Evolutionary conservation across 2,888 invertebrate species (phyloP).

Genomic region (Trachelus iudaicus): DNA sequence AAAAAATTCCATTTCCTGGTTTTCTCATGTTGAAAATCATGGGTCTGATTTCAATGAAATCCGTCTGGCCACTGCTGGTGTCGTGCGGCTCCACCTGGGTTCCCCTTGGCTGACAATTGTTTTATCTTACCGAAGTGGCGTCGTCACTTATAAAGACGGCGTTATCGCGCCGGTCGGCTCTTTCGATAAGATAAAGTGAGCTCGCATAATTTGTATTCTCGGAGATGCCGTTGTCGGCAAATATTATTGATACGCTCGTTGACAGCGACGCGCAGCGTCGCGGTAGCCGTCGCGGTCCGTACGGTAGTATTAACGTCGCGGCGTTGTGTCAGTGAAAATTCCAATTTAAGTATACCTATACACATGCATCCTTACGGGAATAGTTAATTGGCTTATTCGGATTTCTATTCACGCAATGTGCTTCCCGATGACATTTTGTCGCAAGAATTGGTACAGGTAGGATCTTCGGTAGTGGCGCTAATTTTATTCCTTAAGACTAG

Average conservation of each 20-base stretch:
- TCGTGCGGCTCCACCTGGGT: too few relatives aligned
- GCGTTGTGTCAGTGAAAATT: not conserved
- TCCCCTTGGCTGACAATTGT: not conserved
- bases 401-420: constrained; percentile 23
- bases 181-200: constrained; percentile 44
- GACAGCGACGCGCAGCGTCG: not conserved
- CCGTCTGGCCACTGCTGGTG: too few relatives aligned
- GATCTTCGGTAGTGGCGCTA: not conserved
- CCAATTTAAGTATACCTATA: not conserved
- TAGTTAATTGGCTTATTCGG: not conserved
- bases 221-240: constrained; percentile 29
- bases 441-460: constrained; percentile 35
- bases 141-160: not conserved
- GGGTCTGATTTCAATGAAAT: too few relatives aligned
- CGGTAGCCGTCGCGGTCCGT: not conserved
- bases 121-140: not conserved
- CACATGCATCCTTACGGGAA: not conserved
- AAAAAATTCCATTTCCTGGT: too few relatives aligned
- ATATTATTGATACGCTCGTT: constrained; percentile 10
- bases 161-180: constrained; percentile 10
- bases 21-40: too few relatives aligned
- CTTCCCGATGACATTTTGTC: constrained; percentile 23
- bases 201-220: constrained; percentile 33
- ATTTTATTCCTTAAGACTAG: not conserved
- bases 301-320: not conserved